Evolutionary conservation across 2,113 vertebrate species (phyloP).

Genomic region (Pygoscelis antarcticus): DNA sequence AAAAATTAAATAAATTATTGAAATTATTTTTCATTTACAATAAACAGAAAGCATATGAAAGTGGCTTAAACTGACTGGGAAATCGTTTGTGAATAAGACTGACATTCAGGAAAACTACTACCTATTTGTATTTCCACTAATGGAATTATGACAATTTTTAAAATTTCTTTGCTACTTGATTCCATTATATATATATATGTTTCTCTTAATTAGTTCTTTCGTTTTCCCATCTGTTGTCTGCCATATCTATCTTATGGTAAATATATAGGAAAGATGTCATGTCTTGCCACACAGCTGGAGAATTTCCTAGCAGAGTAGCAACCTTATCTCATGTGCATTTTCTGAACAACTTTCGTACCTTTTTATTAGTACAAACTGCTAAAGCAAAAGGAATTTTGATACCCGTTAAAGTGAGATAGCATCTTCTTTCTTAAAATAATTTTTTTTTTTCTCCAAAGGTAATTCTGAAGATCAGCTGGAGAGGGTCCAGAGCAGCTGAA

Average conservation of each 20-base stretch:
- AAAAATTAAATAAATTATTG: background rate
- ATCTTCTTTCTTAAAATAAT: background rate
- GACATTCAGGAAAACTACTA: background rate
- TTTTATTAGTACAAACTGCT: background rate
- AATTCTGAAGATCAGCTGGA: slow-evolving; percentile 9
- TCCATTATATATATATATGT: background rate
- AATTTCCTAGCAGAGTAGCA: background rate
- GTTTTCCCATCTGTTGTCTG: background rate
- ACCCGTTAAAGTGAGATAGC: background rate
- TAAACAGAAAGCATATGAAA: background rate
- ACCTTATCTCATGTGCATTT: background rate
- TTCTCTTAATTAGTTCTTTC: background rate
- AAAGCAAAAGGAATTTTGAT: background rate
- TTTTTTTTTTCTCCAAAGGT: background rate
- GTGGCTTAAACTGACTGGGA: background rate
- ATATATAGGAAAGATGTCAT: background rate
- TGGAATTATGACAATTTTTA: background rate
- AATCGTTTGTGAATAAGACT: background rate
- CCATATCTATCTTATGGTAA: background rate
- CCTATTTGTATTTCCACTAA: background rate
- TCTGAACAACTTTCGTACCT: background rate
- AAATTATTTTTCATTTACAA: background rate
- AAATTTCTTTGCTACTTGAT: background rate
- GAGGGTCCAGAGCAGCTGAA: background rate
- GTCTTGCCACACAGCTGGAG: background rate